These are phyloP conservation scores for Oncorhynchus gorbuscha DNA, from an alignment of 2,113 vertebrate genomes.

Conservation along the genomic window DNA sequence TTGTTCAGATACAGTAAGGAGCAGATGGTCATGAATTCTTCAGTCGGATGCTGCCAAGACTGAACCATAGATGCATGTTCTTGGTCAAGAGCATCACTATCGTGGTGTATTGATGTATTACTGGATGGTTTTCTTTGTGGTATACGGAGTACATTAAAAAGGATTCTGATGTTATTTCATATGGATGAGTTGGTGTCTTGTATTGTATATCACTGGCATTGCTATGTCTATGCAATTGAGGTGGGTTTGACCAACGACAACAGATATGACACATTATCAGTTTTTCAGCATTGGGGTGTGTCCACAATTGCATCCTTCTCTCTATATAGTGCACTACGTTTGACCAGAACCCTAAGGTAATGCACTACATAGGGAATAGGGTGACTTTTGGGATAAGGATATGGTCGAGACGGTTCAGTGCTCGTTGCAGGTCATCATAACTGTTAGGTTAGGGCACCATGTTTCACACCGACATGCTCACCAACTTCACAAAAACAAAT, in stretches of 20 bases:
- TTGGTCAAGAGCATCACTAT: background rate
- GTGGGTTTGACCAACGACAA: background rate
- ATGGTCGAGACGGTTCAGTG: constrained; percentile 23
- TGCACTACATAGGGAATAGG: no score
- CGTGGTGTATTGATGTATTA: background rate
- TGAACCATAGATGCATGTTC: background rate
- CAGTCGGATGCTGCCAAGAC: background rate
- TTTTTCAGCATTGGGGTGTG: no score
- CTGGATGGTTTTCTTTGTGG: no score
- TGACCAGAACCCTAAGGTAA: no score
- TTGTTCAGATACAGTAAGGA: constrained; percentile 4
- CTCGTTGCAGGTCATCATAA: constrained; percentile 43
- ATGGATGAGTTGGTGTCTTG: no score
- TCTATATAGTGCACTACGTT: no score
- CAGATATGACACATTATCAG: background rate
- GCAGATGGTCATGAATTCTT: constrained; percentile 6
- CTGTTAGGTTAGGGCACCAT: constrained; percentile 26
- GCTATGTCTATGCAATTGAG: no score
- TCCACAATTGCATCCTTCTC: no score
- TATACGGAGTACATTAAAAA: background rate
- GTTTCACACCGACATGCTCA: constrained; percentile 63
- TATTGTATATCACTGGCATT: no score
- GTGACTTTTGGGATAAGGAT: background rate
- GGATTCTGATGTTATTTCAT: no score
- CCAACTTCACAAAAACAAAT: constrained; percentile 64